phyloP scores from a whole-genome alignment of 2,797 vertebrate species.

The Eulemur coronatus region DNA sequence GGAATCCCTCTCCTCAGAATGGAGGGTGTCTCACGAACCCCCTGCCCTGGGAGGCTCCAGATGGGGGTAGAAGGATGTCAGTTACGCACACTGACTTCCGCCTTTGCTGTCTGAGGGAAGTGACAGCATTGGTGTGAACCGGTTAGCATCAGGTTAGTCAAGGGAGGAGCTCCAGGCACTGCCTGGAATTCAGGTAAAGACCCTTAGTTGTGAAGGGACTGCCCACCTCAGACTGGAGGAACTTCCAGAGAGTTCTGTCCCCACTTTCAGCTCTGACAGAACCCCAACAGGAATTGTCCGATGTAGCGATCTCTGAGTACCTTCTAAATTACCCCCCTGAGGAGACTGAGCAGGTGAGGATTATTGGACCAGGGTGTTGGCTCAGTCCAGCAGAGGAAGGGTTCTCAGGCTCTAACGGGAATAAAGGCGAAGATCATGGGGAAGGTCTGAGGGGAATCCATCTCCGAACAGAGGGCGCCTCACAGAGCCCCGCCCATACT shows the following conservation, averaged over 20 bases:
- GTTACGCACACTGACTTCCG: neutral
- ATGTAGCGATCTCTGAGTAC: neutral
- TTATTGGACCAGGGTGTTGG: neutral
- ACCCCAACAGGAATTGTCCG: neutral
- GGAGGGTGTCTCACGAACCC: neutral
- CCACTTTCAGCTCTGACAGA: neutral
- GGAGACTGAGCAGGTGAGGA: neutral
- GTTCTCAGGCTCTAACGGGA: neutral
- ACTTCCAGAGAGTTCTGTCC: neutral
- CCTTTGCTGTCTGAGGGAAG: neutral
- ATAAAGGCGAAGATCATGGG: neutral
- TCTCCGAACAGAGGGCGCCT: neutral
- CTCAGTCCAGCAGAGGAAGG: neutral
- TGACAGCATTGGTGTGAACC: rapidly evolving
- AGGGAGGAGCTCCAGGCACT: neutral
- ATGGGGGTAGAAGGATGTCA: neutral
- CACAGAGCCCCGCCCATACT: neutral
- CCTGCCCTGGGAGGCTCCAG: neutral
- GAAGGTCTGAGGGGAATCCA: neutral
- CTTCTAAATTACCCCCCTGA: neutral
- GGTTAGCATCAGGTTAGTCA: rapidly evolving
- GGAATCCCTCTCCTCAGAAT: neutral
- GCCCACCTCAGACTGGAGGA: neutral
- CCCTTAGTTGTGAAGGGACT: neutral
- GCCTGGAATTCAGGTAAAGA: neutral